Evolutionary conservation across 2,888 invertebrate species (phyloP).

Genomic region (Caenorhabditis auriculariae): DNA sequence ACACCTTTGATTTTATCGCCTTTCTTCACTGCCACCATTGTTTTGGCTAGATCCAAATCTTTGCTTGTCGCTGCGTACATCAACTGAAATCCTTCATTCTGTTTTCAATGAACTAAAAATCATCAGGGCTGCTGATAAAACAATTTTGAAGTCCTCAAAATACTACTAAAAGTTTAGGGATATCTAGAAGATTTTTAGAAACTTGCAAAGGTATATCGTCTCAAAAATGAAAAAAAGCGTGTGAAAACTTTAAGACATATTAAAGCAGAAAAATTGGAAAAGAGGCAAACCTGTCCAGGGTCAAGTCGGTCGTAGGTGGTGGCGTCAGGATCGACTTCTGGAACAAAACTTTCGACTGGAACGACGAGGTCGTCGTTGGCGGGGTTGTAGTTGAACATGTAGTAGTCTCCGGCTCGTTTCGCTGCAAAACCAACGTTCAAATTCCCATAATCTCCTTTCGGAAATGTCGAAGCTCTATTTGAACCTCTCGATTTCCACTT

Average conservation of each 20-base stretch:
- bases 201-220: neutral
- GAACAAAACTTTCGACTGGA: slow-evolving; percentile 56
- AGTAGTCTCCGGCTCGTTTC: slow-evolving; percentile 95
- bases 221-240: too few relatives aligned
- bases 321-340: slow-evolving; percentile 56
- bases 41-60: slow-evolving; percentile 51
- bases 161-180: too few relatives aligned
- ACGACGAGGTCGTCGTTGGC: slow-evolving; percentile 50
- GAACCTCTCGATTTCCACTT: too few relatives aligned
- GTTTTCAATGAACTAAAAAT: neutral
- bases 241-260: neutral
- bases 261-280: neutral
- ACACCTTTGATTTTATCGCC: slow-evolving; percentile 49
- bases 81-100: slow-evolving; percentile 32
- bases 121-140: too few relatives aligned
- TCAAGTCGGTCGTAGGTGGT: slow-evolving; percentile 54
- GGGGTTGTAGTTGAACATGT: slow-evolving; percentile 89
- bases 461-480: too few relatives aligned
- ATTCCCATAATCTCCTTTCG: too few relatives aligned
- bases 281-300: slow-evolving; percentile 50
- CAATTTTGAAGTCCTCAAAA: too few relatives aligned
- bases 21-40: slow-evolving; percentile 50
- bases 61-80: slow-evolving; percentile 55
- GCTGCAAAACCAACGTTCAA: slow-evolving; percentile 73
- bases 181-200: neutral